Base-by-base conservation (phyloP, 2,888 invertebrate species). In the Agrotis segetum region DNA sequence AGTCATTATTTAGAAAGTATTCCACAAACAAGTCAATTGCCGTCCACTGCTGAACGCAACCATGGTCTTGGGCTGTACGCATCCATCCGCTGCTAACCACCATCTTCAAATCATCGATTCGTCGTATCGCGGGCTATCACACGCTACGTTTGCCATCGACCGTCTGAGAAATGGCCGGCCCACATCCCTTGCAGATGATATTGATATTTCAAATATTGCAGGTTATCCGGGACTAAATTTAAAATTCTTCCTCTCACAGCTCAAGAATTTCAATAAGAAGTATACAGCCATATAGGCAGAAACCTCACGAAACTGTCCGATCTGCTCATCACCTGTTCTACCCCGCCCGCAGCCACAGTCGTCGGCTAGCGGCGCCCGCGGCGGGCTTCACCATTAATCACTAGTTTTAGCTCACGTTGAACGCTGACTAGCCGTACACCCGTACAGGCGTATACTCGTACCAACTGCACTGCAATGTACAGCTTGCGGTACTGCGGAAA, bases 351-450 rank as follows among this genome's bases (percentile, higher is more conserved):
- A 62, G 83, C 91, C 92, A 90, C 91, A 93, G 92, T 91, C 90
- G 90, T 86, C 92, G 92, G 88, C 91, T 90, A 92, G 93, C 92
- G 93, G 93, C 92, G 93, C 91, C 92, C 93, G 91, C 91, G 91
- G 91, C 91, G 91, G 92, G 90, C 92, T 86, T 86, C 77, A 89
- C 89, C 94, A 96, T 96, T 95, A 95, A 96, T 96, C 95, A 95
- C 92, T 88, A 92, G 90, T 92, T 94, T 92, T 93, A 92, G 92
- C 89, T 94, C 93, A 93, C 90, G 90, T 88, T 91, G 90, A 91
- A 92, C 92, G 91, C 71, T 84, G 86, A 77, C 82, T 86, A 74
- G 81, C 77, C 72, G 71, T 56, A 56, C 55, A 21, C 13, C 19
- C 13, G 16, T 55, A 55, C 53, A n/a, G 6, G 17, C 29, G 55